phyloP scores from a whole-genome alignment of 2,797 vertebrate species.

The Emys orbicularis region DNA sequence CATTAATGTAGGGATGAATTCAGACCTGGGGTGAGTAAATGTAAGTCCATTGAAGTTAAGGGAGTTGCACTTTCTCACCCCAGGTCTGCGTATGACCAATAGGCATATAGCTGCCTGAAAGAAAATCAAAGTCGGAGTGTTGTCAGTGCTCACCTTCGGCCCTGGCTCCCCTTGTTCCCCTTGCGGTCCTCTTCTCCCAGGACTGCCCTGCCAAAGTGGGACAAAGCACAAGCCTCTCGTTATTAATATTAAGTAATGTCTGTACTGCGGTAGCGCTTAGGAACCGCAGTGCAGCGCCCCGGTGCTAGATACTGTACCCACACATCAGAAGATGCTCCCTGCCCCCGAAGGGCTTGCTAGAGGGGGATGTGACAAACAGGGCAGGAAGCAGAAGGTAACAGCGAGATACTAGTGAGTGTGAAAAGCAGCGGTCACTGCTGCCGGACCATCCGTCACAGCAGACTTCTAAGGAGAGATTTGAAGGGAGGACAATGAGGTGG shows the following conservation, averaged over 20 bases:
- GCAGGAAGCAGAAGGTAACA: not conserved
- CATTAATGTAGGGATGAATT: not conserved
- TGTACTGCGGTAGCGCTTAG: not conserved
- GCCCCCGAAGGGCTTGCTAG: fast-evolving
- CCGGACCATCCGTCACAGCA: not conserved
- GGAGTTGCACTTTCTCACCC: fast-evolving
- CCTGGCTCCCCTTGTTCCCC: slow-evolving; percentile 81
- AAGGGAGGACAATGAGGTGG: not conserved
- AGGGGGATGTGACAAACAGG: not conserved
- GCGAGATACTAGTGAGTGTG: not conserved
- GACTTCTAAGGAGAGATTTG: too few species aligned
- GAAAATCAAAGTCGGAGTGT: not conserved
- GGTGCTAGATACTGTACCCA: not conserved
- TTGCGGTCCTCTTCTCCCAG: slow-evolving; percentile 77
- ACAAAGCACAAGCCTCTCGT: slow-evolving; percentile 4
- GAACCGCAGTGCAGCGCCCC: not conserved
- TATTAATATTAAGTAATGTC: not conserved
- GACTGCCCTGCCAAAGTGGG: slow-evolving; percentile 74
- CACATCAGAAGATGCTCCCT: not conserved
- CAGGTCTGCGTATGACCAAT: fast-evolving
- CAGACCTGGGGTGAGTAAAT: not conserved
- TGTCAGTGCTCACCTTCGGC: slow-evolving; percentile 76
- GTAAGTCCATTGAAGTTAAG: not conserved
- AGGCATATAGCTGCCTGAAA: not conserved
- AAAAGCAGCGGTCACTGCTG: not conserved